These are phyloP conservation scores for Ladona fulva DNA, from an alignment of 1,140 invertebrate genomes.

Conservation along the genomic window DNA sequence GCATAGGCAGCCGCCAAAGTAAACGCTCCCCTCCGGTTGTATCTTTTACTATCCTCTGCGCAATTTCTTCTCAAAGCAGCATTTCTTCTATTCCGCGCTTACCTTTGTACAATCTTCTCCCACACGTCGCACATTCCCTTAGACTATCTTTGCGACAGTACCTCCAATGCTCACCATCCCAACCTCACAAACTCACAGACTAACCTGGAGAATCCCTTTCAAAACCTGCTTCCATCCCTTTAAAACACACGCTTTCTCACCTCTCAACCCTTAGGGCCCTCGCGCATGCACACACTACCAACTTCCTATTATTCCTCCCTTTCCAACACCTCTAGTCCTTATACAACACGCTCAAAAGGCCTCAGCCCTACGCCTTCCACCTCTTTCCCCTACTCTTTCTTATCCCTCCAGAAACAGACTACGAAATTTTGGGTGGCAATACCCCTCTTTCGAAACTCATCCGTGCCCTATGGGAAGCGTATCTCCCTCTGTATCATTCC, in stretches of 20 bases:
- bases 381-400: background rate
- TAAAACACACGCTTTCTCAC: background rate
- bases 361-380: no score
- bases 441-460: no score
- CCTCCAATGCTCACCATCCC: background rate
- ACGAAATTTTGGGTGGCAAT: no score
- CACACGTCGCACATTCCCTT: background rate
- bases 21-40: no score
- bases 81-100: background rate
- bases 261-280: background rate
- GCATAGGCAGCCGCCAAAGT: no score
- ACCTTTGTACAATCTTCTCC: background rate
- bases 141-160: background rate
- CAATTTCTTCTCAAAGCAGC: no score
- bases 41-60: no score
- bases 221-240: background rate
- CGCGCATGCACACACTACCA: background rate
- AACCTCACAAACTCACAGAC: background rate
- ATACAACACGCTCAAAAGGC: no score
- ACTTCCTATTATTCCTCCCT: background rate
- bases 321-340: background rate
- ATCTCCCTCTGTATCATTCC: background rate
- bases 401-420: no score
- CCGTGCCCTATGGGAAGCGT: no score
- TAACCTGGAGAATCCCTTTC: background rate